Evolutionary conservation across 2,797 vertebrate genomes (phyloP), one percentile per base, ranked within the genome.

Genomic region (Benthosema pterotum): DNA sequence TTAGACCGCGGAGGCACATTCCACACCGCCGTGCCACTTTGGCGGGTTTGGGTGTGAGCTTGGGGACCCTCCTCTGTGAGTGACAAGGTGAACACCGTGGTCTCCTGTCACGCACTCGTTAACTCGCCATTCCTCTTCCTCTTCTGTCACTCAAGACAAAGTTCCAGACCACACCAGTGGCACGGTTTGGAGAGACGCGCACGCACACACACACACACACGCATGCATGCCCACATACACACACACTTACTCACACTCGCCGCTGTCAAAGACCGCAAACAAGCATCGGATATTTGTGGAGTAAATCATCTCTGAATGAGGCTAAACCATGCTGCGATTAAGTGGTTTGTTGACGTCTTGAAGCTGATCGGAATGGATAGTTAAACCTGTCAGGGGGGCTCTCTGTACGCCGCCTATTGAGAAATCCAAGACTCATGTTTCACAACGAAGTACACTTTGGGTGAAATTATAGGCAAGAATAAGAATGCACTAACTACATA

Each of bases 71-170:
- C 72, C 25, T 60, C 66, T 57, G 61, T 87, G 88, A 89, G 69
- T 90, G 89, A 89, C 87, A 88, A 60, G 80, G 72, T 74, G 67
- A 81, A 71, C 78, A 80, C 82, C 57, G 62, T 60, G 70, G 72
- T 72, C 78, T 83, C 82, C 83, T 87, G 78, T 75, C 86, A 78
- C 80, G 80, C 82, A 82, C 87, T 83, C 85, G 88, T 84, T 89
- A 91, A 89, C 84, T 84, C 32, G 32, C 84, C 65, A 77, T 80
- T 83, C 65, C 70, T 80, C 78, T 75, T 79, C 75, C 85, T 73
- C n/a, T 60, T 78, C 85, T 84, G 82, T 84, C 87, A 85, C 74
- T 88, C 83, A 85, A 65, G 71, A 55, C 74, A 61, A 57, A 47
- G 65, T 73, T 38, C 32, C 72, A 32, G 72, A 71, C 83, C 69